These are phyloP conservation scores for Drosophila bipectinata DNA, from an alignment of 1,140 invertebrate species.

Conservation along the genomic window DNA sequence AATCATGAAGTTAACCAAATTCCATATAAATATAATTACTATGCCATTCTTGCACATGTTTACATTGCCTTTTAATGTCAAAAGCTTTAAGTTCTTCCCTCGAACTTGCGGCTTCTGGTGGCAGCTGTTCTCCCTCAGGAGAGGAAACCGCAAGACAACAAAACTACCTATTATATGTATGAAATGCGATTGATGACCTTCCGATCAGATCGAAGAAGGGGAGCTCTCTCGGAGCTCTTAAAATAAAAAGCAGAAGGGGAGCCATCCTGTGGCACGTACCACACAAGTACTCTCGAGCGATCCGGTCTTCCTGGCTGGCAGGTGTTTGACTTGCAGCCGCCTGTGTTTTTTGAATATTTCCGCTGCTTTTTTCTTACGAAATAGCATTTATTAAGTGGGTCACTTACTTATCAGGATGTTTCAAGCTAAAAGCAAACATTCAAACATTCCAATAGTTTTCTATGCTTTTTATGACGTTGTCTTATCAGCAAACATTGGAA, in stretches of 20 bases:
- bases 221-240: neutral
- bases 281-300: constrained; percentile 18
- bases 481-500: neutral
- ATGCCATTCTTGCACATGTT: constrained; percentile 61
- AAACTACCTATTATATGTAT: constrained; percentile 36
- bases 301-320: constrained; percentile 33
- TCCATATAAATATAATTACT: constrained; percentile 41
- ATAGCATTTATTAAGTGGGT: constrained; percentile 54
- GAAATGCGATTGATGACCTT: constrained; percentile 49
- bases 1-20: neutral
- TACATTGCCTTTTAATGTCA: constrained; percentile 30
- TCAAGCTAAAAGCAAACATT: constrained; percentile 31
- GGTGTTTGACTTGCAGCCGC: constrained; percentile 70
- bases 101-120: constrained; percentile 12
- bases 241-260: constrained; percentile 11
- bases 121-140: constrained; percentile 53
- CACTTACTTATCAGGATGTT: constrained; percentile 59
- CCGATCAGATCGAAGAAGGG: constrained; percentile 23
- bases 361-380: constrained; percentile 18
- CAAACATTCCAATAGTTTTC: constrained; percentile 46
- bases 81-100: neutral
- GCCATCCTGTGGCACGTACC: constrained; percentile 46
- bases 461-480: constrained; percentile 10
- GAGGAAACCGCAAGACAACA: constrained; percentile 44
- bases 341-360: constrained; percentile 30